These are phyloP conservation scores for Pilophorus perplexus DNA, from an alignment of 2,888 invertebrate genomes.

Conservation along the genomic window DNA sequence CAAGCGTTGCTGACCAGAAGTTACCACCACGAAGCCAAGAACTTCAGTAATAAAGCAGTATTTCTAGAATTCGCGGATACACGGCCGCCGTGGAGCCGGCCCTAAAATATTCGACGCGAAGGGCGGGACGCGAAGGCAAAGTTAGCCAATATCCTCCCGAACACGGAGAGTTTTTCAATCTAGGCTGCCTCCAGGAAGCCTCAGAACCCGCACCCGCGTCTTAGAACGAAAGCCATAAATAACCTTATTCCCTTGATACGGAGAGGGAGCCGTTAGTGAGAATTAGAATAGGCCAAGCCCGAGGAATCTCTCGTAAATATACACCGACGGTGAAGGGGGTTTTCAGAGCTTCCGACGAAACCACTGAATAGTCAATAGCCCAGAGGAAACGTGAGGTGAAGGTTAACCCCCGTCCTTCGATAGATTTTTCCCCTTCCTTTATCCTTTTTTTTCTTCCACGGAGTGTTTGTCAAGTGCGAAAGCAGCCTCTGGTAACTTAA, in stretches of 20 bases:
- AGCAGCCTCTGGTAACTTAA: background rate
- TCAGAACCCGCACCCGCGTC: background rate
- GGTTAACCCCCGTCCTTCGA: constrained; percentile 21
- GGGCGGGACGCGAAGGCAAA: constrained; percentile 18
- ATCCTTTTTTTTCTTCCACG: background rate
- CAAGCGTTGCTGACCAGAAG: too few species aligned
- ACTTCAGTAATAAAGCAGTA: too few species aligned
- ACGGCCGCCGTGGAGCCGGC: too few species aligned
- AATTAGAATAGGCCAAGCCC: constrained; percentile 37
- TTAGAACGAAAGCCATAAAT: constrained; percentile 13
- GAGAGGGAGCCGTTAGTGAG: constrained; percentile 11
- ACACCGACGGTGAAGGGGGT: constrained; percentile 16
- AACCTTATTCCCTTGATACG: constrained; percentile 28
- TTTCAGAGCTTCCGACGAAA: constrained; percentile 24
- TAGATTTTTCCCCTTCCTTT: constrained; percentile 12
- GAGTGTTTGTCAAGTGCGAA: constrained; percentile 27
- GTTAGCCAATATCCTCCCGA: constrained; percentile 31
- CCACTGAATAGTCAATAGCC: constrained; percentile 39
- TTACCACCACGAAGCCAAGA: too few species aligned
- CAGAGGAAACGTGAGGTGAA: constrained; percentile 32
- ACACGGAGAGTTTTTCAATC: constrained; percentile 35
- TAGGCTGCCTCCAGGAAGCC: constrained; percentile 1
- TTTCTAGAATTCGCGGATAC: too few species aligned
- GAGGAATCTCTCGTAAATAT: constrained; percentile 36
- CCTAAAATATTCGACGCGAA: too few species aligned